Conservation (phyloP, 2,888 invertebrate genomes). For the Heteropelma amictum region DNA sequence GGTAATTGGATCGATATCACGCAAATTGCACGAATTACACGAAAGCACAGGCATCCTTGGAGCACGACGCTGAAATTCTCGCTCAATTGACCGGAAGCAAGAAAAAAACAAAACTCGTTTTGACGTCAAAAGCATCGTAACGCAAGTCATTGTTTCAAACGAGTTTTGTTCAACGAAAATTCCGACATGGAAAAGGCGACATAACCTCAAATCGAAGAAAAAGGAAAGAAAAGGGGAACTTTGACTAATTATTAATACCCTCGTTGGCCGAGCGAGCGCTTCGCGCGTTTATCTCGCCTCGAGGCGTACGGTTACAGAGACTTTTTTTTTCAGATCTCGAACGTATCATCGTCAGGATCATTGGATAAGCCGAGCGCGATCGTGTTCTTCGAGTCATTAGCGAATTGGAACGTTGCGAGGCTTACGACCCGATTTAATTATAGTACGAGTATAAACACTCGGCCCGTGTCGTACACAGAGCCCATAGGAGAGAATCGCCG, state of each 20-base stretch:
- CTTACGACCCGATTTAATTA: slow-evolving; percentile 63
- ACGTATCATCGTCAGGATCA: slow-evolving; percentile 13
- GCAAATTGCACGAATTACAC: slow-evolving; percentile 28
- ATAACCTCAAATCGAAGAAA: not conserved
- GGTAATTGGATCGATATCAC: slow-evolving; percentile 39
- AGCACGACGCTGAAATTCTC: slow-evolving; percentile 15
- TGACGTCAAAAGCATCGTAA: too few relatives aligned
- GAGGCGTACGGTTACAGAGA: not conserved
- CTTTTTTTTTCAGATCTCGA: too few relatives aligned
- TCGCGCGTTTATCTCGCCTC: not conserved
- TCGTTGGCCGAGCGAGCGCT: slow-evolving; percentile 1
- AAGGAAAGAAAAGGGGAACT: not conserved
- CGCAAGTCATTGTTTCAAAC: too few relatives aligned
- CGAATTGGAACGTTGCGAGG: slow-evolving; percentile 67
- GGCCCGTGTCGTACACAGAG: slow-evolving; percentile 1
- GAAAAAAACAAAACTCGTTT: too few relatives aligned
- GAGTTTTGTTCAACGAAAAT: too few relatives aligned
- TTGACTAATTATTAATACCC: slow-evolving; percentile 12
- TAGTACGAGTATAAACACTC: slow-evolving; percentile 33
- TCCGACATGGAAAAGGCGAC: not conserved
- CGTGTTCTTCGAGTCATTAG: slow-evolving; percentile 65
- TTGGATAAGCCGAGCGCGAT: slow-evolving; percentile 28
- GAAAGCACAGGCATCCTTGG: slow-evolving; percentile 3
- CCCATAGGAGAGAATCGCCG: slow-evolving; percentile 18
- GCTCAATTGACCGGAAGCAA: too few relatives aligned